phyloP scores from a whole-genome alignment of 2,888 invertebrate genomes.

The Hydrotaea diabolus region DNA sequence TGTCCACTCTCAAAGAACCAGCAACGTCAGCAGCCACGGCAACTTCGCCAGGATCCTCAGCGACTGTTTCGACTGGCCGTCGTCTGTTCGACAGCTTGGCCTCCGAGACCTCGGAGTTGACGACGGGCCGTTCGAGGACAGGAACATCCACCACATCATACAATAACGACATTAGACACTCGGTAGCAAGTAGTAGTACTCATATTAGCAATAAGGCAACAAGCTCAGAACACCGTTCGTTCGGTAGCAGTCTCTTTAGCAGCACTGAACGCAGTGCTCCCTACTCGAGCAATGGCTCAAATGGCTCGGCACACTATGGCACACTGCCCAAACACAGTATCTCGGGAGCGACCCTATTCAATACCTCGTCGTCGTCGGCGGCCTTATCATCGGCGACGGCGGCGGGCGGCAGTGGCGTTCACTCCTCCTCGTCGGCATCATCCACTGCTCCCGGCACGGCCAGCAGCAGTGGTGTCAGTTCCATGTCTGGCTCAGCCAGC shows the following conservation, averaged over 20 bases:
- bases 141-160: slow-evolving; percentile 72
- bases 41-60: slow-evolving; percentile 70
- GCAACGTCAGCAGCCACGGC: slow-evolving; percentile 70
- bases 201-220: slow-evolving; percentile 74
- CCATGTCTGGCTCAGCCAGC: slow-evolving; percentile 79
- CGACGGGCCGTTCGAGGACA: slow-evolving; percentile 49
- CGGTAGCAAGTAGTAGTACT: slow-evolving; percentile 74
- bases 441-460: slow-evolving; percentile 76
- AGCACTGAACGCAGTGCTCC: slow-evolving; percentile 57
- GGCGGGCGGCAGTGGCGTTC: slow-evolving; percentile 14
- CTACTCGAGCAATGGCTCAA: slow-evolving; percentile 70
- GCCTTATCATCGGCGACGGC: slow-evolving; percentile 50
- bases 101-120: slow-evolving; percentile 70
- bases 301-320: slow-evolving; percentile 75
- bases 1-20: slow-evolving; percentile 32
- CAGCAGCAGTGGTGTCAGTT: slow-evolving; percentile 79
- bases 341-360: slow-evolving; percentile 67
- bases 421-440: slow-evolving; percentile 50
- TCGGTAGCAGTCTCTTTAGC: slow-evolving; percentile 74
- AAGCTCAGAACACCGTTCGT: slow-evolving; percentile 77
- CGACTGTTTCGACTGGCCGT: slow-evolving; percentile 76
- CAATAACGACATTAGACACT: slow-evolving; percentile 75
- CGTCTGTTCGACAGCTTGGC: slow-evolving; percentile 77
- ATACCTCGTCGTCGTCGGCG: slow-evolving; percentile 64
- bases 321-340: slow-evolving; percentile 78